Base-by-base conservation (phyloP, 2,888 invertebrate genomes). In the Drosophila glabriapex region DNA sequence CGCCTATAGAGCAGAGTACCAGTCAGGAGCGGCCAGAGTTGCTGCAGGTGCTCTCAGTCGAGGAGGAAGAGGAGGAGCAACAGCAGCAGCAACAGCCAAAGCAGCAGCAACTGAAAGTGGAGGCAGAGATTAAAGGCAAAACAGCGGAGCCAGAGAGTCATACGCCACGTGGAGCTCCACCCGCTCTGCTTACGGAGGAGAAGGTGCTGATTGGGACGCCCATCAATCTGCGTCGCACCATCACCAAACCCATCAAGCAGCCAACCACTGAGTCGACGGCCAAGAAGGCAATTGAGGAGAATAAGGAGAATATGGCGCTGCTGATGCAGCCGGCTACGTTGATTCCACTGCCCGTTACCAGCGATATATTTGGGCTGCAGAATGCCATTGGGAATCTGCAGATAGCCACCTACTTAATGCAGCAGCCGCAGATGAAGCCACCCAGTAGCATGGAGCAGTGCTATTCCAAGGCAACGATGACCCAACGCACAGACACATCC, bases 281-380 rank as follows among this genome's bases (percentile, higher is more conserved):
- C 37, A n/a, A 50, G 16, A 35, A 25, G 0, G 9, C 71, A n/a
- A 9, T 14, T 4, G 16, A 16, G 4, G 59, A 69, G 1, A 82
- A 82, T n/a, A 82, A 82, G n/a, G 92, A 92, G 49, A 91, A 84
- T 63, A 53, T 91, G 41, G 80, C 89, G 2, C 68, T 91, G 7
- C 70, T 93, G 92, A 83, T 95, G 82, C 93, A 93, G 52, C 93
- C 93, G 12, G 92, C 93, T 4, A 93, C 93, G 2, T 70, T 93
- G 1, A 92, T 93, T 49, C 94, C 94, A 43, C 72, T 93, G 71
- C 93, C 93, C 0, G 92, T 93, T 5, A 93, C 93, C 29, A 91
- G 81, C 3, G 93, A 93, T 56, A 91, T 93, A 16, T 92, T 93
- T 62, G 93, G 93, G 0, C 79, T 93, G 0, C 93, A 93, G 61